A percentile compares a stretch with the other conserved stretches of the same genome.
These are phyloP conservation scores for Staurois parvus DNA, from an alignment of 2,797 vertebrate genomes.

Conservation along the genomic window DNA sequence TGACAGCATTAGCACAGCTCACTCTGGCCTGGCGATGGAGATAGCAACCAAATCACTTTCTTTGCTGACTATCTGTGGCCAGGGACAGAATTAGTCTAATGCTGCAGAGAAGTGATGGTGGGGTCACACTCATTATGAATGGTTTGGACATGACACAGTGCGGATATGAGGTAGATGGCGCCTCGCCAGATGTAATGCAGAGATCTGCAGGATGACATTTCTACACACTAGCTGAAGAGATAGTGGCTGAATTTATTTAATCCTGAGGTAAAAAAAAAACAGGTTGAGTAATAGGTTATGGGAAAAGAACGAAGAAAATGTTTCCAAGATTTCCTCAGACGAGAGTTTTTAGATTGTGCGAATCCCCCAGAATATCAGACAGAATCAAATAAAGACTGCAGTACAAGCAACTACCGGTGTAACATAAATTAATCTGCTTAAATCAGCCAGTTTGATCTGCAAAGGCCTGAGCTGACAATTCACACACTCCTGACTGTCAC, in stretches of 20 bases:
- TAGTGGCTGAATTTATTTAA: slow-evolving; percentile 59
- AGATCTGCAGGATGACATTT: slow-evolving; percentile 62
- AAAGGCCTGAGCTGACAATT: not conserved
- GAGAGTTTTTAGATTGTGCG: not conserved
- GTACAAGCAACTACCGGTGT: not conserved
- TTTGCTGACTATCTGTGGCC: slow-evolving; percentile 41
- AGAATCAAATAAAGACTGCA: slow-evolving; percentile 40
- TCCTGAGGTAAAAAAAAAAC: slow-evolving; percentile 32
- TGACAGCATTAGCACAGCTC: slow-evolving; percentile 36
- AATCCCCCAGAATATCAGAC: slow-evolving; percentile 7
- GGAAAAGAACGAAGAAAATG: slow-evolving; percentile 52
- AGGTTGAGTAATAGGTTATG: slow-evolving; percentile 60
- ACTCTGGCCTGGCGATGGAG: slow-evolving; percentile 33
- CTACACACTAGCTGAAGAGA: slow-evolving; percentile 54
- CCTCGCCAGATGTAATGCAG: slow-evolving; percentile 60
- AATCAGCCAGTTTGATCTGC: slow-evolving; percentile 33
- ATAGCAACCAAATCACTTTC: slow-evolving; percentile 41
- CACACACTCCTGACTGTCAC: not conserved
- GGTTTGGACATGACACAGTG: slow-evolving; percentile 60
- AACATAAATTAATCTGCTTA: slow-evolving; percentile 37
- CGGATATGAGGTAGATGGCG: slow-evolving; percentile 61
- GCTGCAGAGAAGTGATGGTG: slow-evolving; percentile 57
- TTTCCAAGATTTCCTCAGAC: slow-evolving; percentile 43
- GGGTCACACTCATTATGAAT: slow-evolving; percentile 62
- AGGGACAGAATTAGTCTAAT: slow-evolving; percentile 52